A percentile compares a stretch with the other conserved stretches of the same genome.
phyloP scores from a whole-genome alignment of 2,113 vertebrate genomes.

The Sturnira hondurensis region DNA sequence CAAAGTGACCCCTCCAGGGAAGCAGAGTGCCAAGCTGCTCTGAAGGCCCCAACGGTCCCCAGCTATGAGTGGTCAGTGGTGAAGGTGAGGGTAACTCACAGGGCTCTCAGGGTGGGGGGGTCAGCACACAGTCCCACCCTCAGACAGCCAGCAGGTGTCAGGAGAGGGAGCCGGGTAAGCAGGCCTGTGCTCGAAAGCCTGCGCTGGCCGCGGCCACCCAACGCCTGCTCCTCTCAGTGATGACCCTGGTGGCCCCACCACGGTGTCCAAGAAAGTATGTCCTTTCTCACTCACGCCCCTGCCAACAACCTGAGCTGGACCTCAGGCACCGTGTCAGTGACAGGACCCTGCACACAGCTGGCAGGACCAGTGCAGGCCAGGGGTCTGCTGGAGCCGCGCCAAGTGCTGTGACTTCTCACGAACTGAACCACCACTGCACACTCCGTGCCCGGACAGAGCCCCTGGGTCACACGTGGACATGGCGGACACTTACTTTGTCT shows the following conservation, averaged over 20 bases:
- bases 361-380: neutral
- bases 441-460: fast-evolving
- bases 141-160: neutral
- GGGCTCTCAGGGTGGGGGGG: fast-evolving
- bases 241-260: fast-evolving
- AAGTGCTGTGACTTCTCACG: fast-evolving
- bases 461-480: fast-evolving
- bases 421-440: fast-evolving
- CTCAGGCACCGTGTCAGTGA: too few species aligned
- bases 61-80: neutral
- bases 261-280: neutral
- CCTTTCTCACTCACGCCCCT: neutral
- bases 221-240: neutral
- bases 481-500: constrained; percentile 85
- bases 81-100: neutral
- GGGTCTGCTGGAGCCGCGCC: fast-evolving
- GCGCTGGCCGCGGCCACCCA: fast-evolving
- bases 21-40: neutral
- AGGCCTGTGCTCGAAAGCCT: too few species aligned
- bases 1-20: neutral
- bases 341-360: fast-evolving
- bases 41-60: neutral
- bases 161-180: neutral
- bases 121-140: fast-evolving
- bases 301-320: neutral